phyloP scores from a whole-genome alignment of 2,797 vertebrate species.

The Danio choprae region DNA sequence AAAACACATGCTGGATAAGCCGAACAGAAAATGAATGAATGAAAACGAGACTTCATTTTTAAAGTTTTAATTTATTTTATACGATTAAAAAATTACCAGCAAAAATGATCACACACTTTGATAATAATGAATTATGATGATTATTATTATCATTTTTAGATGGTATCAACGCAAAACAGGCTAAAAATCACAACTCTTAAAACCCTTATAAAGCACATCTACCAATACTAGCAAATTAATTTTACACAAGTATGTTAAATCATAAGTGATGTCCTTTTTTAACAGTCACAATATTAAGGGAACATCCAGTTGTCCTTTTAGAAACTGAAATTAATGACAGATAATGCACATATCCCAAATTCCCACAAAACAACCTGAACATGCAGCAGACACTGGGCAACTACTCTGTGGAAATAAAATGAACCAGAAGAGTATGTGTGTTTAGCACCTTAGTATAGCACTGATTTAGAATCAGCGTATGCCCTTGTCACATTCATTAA shows the following conservation, averaged over 20 bases:
- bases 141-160: not conserved
- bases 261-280: not conserved
- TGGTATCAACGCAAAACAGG: not conserved
- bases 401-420: not conserved
- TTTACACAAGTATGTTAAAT: conserved; percentile 5
- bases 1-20: no score
- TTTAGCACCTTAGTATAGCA: conserved; percentile 29
- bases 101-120: not conserved
- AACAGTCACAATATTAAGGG: conserved; percentile 16
- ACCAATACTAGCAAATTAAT: not conserved
- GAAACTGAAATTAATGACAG: not conserved
- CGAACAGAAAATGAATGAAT: no score
- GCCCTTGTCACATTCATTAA: conserved; percentile 13
- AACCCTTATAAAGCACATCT: not conserved
- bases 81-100: not conserved
- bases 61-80: not conserved
- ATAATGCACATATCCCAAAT: not conserved
- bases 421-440: not conserved
- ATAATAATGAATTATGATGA: not conserved
- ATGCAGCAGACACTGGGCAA: not conserved
- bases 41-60: not conserved
- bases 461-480: conserved; percentile 17
- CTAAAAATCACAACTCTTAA: conserved; percentile 13
- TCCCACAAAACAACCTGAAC: not conserved
- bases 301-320: not conserved